Evolutionary conservation across 2,888 invertebrate species (phyloP).

Genomic region (Argyresthia goedartella): DNA sequence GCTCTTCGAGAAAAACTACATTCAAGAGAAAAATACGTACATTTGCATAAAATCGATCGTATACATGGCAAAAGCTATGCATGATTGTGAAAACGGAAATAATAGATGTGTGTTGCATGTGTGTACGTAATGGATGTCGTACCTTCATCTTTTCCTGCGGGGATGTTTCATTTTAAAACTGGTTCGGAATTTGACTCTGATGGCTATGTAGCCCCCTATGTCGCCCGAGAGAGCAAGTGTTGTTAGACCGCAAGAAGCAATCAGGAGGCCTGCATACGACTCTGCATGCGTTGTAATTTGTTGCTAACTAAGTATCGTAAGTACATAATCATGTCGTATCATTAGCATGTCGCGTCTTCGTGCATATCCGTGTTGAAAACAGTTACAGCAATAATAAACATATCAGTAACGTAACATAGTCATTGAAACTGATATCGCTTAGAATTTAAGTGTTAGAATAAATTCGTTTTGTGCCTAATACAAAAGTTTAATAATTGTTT

Average conservation of each 20-base stretch:
- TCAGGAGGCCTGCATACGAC: slow-evolving; percentile 9
- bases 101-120: slow-evolving; percentile 69
- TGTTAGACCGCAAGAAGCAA: slow-evolving; percentile 39
- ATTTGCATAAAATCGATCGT: slow-evolving; percentile 1
- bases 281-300: slow-evolving; percentile 32
- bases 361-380: slow-evolving; percentile 30
- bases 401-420: slow-evolving; percentile 33
- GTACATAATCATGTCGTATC: slow-evolving; percentile 27
- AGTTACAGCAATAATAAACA: slow-evolving; percentile 55
- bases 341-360: slow-evolving; percentile 34
- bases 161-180: slow-evolving; percentile 61
- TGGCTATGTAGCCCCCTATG: slow-evolving; percentile 49
- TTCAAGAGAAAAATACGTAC: neutral
- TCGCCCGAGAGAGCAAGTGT: slow-evolving; percentile 52
- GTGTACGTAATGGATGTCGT: slow-evolving; percentile 64
- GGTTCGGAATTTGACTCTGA: slow-evolving; percentile 65
- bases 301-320: slow-evolving; percentile 23
- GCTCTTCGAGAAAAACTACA: neutral
- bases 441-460: slow-evolving; percentile 31
- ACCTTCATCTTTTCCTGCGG: slow-evolving; percentile 56
- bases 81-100: slow-evolving; percentile 57
- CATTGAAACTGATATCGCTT: slow-evolving; percentile 37
- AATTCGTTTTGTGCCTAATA: slow-evolving; percentile 30
- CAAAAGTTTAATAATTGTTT: slow-evolving; percentile 9
- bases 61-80: slow-evolving; percentile 31